Percentiles rank a stretch among this genome's conserved stretches.
phyloP scores from a whole-genome alignment of 2,113 vertebrate genomes.

The Psephotus haematonotus region DNA sequence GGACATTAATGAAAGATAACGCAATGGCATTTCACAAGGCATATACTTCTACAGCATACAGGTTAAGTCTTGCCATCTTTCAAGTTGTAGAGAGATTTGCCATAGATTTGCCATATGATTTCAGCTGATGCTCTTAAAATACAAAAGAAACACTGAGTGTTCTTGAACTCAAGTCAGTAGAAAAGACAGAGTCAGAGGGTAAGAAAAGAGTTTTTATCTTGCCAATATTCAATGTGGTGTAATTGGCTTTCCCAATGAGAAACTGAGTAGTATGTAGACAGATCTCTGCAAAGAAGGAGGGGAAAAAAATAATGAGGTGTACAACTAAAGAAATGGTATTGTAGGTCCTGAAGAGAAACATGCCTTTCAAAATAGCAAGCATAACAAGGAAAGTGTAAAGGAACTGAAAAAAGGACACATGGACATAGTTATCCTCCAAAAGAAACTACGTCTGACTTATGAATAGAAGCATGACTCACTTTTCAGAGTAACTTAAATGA shows the following conservation, averaged over 20 bases:
- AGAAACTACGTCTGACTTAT: neutral
- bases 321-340: neutral
- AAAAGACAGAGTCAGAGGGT: neutral
- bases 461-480: neutral
- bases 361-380: neutral
- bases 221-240: neutral
- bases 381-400: neutral
- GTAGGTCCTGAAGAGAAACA: neutral
- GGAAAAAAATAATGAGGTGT: neutral
- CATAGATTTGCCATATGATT: neutral
- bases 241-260: neutral
- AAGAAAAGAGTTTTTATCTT: neutral
- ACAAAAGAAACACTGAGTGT: neutral
- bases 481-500: neutral
- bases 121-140: neutral
- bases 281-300: neutral
- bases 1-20: neutral
- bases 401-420: neutral
- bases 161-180: neutral
- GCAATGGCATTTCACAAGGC: neutral
- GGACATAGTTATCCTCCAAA: neutral
- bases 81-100: neutral
- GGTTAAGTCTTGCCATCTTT: neutral
- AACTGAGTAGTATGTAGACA: neutral
- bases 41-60: neutral